Evolutionary conservation across 2,797 vertebrate genomes (phyloP).

Genomic region (Onychomys torridus): DNA sequence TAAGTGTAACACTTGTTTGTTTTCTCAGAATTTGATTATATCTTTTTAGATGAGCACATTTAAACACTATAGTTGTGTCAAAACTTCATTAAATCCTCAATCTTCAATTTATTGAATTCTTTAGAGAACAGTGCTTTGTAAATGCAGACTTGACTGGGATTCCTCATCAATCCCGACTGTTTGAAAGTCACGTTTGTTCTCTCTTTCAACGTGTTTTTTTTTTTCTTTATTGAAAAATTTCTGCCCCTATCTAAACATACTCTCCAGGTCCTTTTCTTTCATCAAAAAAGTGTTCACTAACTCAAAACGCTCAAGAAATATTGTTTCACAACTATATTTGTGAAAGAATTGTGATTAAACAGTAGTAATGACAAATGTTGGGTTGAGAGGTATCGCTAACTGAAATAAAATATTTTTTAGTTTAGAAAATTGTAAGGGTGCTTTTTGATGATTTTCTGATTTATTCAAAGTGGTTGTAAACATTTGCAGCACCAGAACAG

Average conservation of each 20-base stretch:
- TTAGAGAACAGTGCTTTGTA: conserved; percentile 54
- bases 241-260: not conserved
- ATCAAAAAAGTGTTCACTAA: not conserved
- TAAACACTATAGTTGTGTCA: conserved; percentile 41
- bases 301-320: not conserved
- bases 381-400: not conserved
- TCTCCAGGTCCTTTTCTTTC: not conserved
- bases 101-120: conserved; percentile 65
- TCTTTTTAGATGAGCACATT: conserved; percentile 64
- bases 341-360: conserved; percentile 24
- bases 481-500: conserved; percentile 56
- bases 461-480: conserved; percentile 58
- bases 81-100: conserved; percentile 49
- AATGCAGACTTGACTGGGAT: conserved; percentile 44
- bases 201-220: not conserved
- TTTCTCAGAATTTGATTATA: conserved; percentile 67
- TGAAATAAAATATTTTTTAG: conserved; percentile 46
- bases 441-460: conserved; percentile 42
- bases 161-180: conserved; percentile 25
- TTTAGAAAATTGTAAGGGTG: not conserved
- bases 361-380: not conserved
- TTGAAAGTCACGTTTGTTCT: not conserved
- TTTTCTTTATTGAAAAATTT: conserved; percentile 39
- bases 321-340: not conserved
- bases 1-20: conserved; percentile 64